Base-by-base conservation (phyloP, 1,140 invertebrate genomes). In the Drosophila kurseongensis region DNA sequence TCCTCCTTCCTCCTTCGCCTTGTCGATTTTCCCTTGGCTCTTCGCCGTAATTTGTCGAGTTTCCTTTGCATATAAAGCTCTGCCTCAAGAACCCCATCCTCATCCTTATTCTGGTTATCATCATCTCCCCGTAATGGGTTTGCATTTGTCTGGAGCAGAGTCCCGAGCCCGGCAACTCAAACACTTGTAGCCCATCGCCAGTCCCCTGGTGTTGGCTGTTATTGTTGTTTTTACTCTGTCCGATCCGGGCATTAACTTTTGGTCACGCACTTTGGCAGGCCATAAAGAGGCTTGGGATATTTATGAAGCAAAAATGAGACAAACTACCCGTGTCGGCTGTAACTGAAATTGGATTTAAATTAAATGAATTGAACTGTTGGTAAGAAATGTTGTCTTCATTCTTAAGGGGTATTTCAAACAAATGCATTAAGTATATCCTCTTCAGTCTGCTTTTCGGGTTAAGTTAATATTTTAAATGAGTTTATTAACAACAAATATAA, bases 1-100 rank as follows among this genome's bases (percentile, higher is more conserved):
- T 23, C 9, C 10, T 18, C 45, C 23, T 8, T 4, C 13, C 7
- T 12, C 13, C 10, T 50, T 35, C 29, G 40, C 36, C 44, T 57
- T 68, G 40, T 41, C 60, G 60, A 42, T 58, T 73, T 45, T 67
- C 67, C 76, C 65, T 52, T 36, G 58, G 54, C 63, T 65, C 57
- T 61, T 75, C 65, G 52, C 58, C 79, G 78, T 81, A 86, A 85
- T 86, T 81, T 85, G 74, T 73, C 74, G 65, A 85, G 81, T 86
- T 85, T 85, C 82, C 81, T 75, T 84, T 74, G 50, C 71, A 57
- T 56, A 75, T 56, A 55, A 75, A 44, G 71, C 51, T 54, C 62
- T 14, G 61, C 18, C 38, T 54, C 59, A 38, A 56, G 47, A 41
- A 40, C 47, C 48, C 55, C 42, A 35, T 16, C 29, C 23, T 9